Percentiles rank a stretch among this genome's conserved stretches.
Evolutionary conservation across 2,797 vertebrate species (phyloP).

Genomic region (Chiroxiphia lanceolata): DNA sequence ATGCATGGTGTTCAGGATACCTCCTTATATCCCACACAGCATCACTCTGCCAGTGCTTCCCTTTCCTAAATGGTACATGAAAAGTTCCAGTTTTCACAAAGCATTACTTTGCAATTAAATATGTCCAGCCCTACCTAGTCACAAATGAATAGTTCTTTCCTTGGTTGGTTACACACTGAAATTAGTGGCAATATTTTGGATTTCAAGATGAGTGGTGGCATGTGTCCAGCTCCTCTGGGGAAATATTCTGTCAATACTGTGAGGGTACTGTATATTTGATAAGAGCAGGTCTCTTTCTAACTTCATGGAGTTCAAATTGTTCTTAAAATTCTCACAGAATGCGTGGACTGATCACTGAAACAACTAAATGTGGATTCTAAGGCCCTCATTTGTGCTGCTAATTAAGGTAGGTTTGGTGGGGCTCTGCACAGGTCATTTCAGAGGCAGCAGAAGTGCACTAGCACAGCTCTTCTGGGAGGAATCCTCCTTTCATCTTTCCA

Average conservation of each 20-base stretch:
- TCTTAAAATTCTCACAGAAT: neutral
- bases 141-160: neutral
- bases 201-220: neutral
- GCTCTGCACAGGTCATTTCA: neutral
- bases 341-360: neutral
- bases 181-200: neutral
- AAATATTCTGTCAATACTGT: neutral
- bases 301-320: neutral
- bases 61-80: neutral
- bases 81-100: neutral
- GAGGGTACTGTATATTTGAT: neutral
- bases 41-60: neutral
- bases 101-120: neutral
- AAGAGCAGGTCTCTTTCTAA: neutral
- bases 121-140: neutral
- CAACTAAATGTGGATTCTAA: neutral
- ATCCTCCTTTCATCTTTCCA: constrained; percentile 1
- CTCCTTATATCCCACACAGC: neutral
- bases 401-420: neutral
- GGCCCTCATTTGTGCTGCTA: neutral
- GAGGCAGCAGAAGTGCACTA: neutral
- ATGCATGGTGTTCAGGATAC: neutral
- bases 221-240: neutral
- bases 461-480: neutral
- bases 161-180: neutral